phyloP scores from a whole-genome alignment of 2,797 vertebrate species.

The Pseudochaenichthys georgianus region DNA sequence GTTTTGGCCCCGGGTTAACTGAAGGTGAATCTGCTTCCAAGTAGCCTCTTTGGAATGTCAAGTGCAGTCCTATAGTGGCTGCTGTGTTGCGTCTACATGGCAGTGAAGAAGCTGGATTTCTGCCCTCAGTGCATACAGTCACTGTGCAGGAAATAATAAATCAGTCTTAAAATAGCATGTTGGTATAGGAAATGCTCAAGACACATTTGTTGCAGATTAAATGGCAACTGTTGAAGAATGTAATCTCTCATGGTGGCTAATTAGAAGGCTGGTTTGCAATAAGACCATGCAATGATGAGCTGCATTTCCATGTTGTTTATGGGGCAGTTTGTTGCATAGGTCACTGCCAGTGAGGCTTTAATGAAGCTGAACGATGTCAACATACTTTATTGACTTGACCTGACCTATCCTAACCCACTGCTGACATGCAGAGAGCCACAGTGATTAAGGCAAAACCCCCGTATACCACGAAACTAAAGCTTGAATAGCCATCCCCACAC shows the following conservation, averaged over 20 bases:
- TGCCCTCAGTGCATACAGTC: constrained; percentile 22
- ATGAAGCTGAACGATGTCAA: constrained; percentile 40
- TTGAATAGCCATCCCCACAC: background rate
- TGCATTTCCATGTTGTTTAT: background rate
- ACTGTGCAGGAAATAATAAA: constrained; percentile 59
- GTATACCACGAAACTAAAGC: background rate
- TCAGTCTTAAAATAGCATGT: constrained; percentile 53
- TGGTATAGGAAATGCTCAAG: constrained; percentile 19
- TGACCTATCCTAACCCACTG: constrained; percentile 26
- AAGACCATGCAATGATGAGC: background rate
- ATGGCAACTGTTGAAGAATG: background rate
- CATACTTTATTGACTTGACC: constrained; percentile 52
- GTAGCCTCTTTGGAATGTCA: constrained; percentile 74
- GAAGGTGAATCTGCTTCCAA: constrained; percentile 69
- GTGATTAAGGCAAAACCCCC: constrained; percentile 12
- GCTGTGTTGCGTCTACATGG: constrained; percentile 55
- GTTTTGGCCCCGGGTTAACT: constrained; percentile 68
- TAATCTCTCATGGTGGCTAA: background rate
- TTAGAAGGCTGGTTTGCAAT: background rate
- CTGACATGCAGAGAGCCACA: constrained; percentile 24
- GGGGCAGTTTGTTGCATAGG: background rate
- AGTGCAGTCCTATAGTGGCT: constrained; percentile 59
- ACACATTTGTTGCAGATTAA: constrained; percentile 17
- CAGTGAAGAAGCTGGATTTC: constrained; percentile 15
- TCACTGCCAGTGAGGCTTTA: constrained; percentile 20